Conservation (phyloP, 1,140 invertebrate species). For the Cylas formicarius region DNA sequence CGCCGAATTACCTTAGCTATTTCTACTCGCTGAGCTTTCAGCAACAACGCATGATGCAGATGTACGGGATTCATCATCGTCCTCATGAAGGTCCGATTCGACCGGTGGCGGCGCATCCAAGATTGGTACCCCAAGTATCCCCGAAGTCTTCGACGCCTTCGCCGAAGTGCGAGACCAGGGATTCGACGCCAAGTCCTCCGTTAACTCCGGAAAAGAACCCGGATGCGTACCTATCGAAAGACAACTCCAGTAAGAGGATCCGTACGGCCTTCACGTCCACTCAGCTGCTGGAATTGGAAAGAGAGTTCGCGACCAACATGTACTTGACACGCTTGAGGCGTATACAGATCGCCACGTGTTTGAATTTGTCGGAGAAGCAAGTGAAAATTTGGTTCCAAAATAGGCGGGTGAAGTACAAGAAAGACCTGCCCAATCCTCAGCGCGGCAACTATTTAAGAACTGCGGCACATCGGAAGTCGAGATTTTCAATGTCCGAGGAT, state of each 20-base stretch:
- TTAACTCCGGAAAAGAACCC: conserved; percentile 40
- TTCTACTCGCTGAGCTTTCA: conserved; percentile 54
- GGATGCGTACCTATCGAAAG: conserved; percentile 34
- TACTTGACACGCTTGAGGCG: conserved; percentile 81
- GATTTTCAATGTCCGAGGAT: conserved; percentile 30
- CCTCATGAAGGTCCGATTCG: conserved; percentile 28
- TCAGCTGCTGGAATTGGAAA: conserved; percentile 83
- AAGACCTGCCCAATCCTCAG: conserved; percentile 48
- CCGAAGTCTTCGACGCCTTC: conserved; percentile 41
- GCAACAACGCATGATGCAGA: conserved; percentile 36
- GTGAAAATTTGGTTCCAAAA: conserved; percentile 96
- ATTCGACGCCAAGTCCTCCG: conserved; percentile 52
- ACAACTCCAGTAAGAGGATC: conserved; percentile 63
- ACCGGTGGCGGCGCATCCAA: conserved; percentile 31
- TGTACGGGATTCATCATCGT: conserved; percentile 6
- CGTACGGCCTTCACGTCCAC: conserved; percentile 90
- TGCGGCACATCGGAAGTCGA: conserved; percentile 23
- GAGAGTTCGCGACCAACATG: conserved; percentile 86
- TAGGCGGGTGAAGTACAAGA: conserved; percentile 84
- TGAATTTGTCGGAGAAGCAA: conserved; percentile 86
- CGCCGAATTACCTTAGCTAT: conserved; percentile 52
- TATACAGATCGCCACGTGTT: conserved; percentile 85
- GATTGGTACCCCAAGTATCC: conserved; percentile 21
- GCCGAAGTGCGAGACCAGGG: conserved; percentile 42
- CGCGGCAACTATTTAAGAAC: conserved; percentile 29